Percentiles rank a stretch among this genome's conserved stretches.
These are phyloP conservation scores for Cephus nigrinus DNA, from an alignment of 2,888 invertebrate genomes.

Conservation along the genomic window DNA sequence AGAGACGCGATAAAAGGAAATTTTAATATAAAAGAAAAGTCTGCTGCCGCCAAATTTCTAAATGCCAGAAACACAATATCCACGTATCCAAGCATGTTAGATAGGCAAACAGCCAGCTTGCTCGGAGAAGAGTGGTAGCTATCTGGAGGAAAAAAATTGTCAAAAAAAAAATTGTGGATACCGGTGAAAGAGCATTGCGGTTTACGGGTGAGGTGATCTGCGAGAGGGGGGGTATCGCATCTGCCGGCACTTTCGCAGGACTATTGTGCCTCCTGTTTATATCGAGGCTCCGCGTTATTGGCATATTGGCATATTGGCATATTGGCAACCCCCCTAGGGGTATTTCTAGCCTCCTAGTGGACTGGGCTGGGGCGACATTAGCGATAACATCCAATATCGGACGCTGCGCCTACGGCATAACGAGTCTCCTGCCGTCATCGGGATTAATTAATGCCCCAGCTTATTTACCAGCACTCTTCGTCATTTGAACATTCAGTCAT, in stretches of 20 bases:
- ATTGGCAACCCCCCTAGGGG: not conserved
- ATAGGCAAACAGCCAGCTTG: not conserved
- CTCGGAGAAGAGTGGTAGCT: not conserved
- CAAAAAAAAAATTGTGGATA: slow-evolving; percentile 30
- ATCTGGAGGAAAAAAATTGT: slow-evolving; percentile 21
- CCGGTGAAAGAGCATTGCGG: slow-evolving; percentile 38
- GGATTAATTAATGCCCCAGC: not conserved
- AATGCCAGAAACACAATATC: not conserved
- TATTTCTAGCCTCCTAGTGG: not conserved
- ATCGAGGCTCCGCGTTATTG: slow-evolving; percentile 36
- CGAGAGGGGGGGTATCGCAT: slow-evolving; percentile 36
- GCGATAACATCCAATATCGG: slow-evolving; percentile 2
- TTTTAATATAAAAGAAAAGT: not conserved
- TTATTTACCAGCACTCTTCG: not conserved
- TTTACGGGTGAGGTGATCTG: slow-evolving; percentile 9
- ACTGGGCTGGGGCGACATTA: not conserved
- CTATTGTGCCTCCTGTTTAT: slow-evolving; percentile 40
- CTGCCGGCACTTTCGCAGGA: slow-evolving; percentile 41
- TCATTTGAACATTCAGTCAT: not conserved
- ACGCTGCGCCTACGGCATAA: not conserved
- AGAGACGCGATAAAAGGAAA: not conserved
- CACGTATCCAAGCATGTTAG: not conserved
- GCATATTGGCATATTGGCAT: slow-evolving; percentile 39
- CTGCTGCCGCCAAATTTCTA: not conserved
- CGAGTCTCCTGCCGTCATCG: not conserved